phyloP scores from a whole-genome alignment of 1,140 invertebrate species.

The Drosophila truncata region DNA sequence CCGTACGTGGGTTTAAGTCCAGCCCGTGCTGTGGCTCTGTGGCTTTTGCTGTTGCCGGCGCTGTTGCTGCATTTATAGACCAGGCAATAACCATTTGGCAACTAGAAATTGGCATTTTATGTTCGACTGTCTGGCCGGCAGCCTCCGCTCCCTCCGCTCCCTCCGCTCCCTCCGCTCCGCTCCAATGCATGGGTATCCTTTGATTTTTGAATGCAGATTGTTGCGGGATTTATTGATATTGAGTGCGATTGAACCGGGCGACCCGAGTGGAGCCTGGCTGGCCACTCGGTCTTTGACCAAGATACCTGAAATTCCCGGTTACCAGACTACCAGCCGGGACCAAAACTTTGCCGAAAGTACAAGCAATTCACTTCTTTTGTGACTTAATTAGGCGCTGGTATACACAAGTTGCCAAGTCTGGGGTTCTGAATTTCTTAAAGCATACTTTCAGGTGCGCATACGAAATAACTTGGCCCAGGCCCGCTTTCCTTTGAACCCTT shows the following conservation, averaged over 20 bases:
- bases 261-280: constrained; percentile 4
- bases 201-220: constrained; percentile 83
- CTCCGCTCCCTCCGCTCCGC: not conserved
- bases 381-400: constrained; percentile 47
- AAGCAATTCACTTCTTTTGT: constrained; percentile 14
- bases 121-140: constrained; percentile 65
- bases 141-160: not conserved
- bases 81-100: constrained; percentile 80
- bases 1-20: constrained; percentile 53
- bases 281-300: constrained; percentile 7
- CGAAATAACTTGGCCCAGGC: constrained; percentile 57
- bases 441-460: constrained; percentile 75
- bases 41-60: constrained; percentile 1
- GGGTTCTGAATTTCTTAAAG: constrained; percentile 68
- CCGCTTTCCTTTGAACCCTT: constrained; percentile 34
- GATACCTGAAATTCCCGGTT: constrained; percentile 11
- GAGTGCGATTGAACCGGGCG: constrained; percentile 54
- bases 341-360: constrained; percentile 12
- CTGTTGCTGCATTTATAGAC: constrained; percentile 57
- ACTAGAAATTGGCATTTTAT: constrained; percentile 83
- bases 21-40: not conserved
- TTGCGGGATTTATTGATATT: constrained; percentile 76
- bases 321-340: not conserved
- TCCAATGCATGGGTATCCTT: constrained; percentile 62
- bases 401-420: constrained; percentile 17